Evolutionary conservation across 2,797 vertebrate genomes (phyloP), one percentile per base, ranked within the genome.

Genomic region (Coendou prehensilis): DNA sequence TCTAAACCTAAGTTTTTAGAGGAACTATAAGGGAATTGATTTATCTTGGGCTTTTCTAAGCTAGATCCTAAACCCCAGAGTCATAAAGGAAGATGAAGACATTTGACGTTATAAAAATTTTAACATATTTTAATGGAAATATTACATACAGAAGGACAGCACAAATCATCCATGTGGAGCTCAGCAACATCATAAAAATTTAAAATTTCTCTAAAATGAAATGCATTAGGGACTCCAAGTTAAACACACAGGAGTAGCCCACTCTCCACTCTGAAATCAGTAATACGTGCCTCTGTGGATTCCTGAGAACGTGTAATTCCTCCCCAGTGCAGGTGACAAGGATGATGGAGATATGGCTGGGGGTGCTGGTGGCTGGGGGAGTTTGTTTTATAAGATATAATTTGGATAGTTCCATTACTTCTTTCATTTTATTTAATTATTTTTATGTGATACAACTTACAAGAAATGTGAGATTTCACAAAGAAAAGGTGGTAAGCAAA

Each of bases 41-140:
- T 54, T 93, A 75, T 20, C 47, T 57, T 82, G 78, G n/a, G 37
- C 1, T 91, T 75, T 95, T 52, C 82, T 83, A 83, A 89, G 76
- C 41, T 85, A 87, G 23, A 52, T 69, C 28, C 54, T 45, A 88
- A 78, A 57, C 18, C 75, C 54, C 47, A 63, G 37, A 56, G 15
- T 61, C 86, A 87, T 26, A 63, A 85, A 56, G 33, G 37, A 81
- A 88, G 50, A 85, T 28, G 47, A 83, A 93, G 78, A 67, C 67
- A 87, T 89, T 26, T 78, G 73, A 79, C 17, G 91, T 45, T 56
- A 92, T 52, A 73, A 89, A 91, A 56, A 15, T 63, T 94, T 78
- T 52, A 84, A 76, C 22, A 81, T 78, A 61, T 95, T 78, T 95
- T 95, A 87, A 88, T 2, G 37, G 82, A 93, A 96, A 91, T 79